Evolutionary conservation across 2,113 vertebrate species (phyloP).

Genomic region (Engraulis encrasicolus): DNA sequence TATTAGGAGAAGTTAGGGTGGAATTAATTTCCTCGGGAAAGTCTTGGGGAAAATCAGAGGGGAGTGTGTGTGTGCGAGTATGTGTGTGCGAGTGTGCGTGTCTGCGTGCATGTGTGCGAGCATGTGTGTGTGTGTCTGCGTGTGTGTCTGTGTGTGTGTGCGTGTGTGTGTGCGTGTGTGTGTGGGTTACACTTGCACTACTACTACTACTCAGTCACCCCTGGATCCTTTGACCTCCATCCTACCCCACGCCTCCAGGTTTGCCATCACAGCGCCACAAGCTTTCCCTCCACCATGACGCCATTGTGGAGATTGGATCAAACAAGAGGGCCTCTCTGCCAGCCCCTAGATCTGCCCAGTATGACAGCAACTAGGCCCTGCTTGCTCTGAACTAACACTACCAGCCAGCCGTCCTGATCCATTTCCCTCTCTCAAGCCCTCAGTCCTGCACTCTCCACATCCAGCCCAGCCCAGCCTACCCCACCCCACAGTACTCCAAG

Average conservation of each 20-base stretch:
- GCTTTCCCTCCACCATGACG: neutral
- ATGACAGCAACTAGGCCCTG: neutral
- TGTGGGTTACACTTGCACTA: neutral
- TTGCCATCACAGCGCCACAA: neutral
- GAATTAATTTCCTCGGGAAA: neutral
- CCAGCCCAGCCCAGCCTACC: neutral
- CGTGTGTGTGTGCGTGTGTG: neutral
- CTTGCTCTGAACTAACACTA: neutral
- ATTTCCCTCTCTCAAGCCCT: neutral
- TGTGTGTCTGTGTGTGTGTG: no score
- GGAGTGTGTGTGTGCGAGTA: neutral
- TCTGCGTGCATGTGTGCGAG: neutral
- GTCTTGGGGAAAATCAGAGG: neutral
- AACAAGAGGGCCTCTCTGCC: slow-evolving; percentile 6
- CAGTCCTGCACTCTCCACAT: no score
- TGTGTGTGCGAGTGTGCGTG: neutral
- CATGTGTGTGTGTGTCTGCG: neutral
- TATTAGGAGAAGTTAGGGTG: neutral
- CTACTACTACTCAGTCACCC: no score
- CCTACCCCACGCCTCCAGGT: neutral
- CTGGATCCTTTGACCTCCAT: neutral
- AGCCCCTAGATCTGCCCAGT: neutral
- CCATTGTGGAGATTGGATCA: slow-evolving; percentile 17
- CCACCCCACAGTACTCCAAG: neutral
- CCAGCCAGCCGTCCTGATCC: neutral